phyloP scores from a whole-genome alignment of 2,888 invertebrate species.

The Acholoe squamosa region DNA sequence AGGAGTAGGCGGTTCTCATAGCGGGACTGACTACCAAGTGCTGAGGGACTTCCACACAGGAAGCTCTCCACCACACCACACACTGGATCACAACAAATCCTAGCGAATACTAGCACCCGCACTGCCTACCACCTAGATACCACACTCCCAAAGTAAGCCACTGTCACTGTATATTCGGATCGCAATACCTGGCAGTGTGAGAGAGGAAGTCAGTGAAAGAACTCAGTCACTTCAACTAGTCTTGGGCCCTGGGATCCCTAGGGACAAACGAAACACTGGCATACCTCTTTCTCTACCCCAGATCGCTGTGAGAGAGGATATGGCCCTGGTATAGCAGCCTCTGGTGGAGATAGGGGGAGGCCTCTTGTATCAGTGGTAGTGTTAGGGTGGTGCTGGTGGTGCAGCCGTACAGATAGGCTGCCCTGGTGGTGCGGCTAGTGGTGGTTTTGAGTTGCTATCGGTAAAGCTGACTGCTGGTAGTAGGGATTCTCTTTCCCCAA shows the following conservation, averaged over 20 bases:
- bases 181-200: no score
- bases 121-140: no score
- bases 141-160: no score
- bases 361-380: not conserved
- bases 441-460: no score
- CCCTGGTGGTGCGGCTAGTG: no score
- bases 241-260: not conserved
- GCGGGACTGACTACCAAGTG: not conserved
- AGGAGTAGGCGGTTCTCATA: not conserved
- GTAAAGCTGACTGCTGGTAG: no score
- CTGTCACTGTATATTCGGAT: no score
- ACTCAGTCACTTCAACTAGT: not conserved
- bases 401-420: not conserved
- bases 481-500: not conserved
- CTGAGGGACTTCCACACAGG: no score
- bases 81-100: no score
- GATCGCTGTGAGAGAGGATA: not conserved
- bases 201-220: no score
- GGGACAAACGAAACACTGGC: not conserved
- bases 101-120: no score
- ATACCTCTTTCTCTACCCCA: not conserved
- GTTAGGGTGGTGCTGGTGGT: not conserved
- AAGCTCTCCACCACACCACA: not conserved
- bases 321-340: not conserved
- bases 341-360: not conserved